Evolutionary conservation across 2,888 invertebrate genomes (phyloP).

Genomic region (Andrena marginata): DNA sequence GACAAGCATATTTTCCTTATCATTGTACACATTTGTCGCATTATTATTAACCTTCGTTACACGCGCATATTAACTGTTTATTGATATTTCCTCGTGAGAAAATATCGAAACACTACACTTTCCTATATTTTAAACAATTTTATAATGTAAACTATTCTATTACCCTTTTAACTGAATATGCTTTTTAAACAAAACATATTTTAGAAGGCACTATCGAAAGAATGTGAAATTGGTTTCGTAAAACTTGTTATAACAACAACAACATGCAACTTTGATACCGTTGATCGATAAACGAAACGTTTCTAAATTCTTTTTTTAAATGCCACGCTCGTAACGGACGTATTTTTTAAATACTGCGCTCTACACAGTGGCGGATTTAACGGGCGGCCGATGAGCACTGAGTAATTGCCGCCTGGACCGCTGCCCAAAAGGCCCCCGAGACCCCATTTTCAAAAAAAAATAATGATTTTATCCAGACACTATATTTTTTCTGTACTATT

Average conservation of each 20-base stretch:
- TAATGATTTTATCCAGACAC: no score
- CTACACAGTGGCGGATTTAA: neutral
- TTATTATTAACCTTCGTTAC: slow-evolving; percentile 18
- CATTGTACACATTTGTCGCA: neutral
- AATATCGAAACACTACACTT: neutral
- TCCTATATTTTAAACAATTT: slow-evolving; percentile 21
- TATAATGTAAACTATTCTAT: slow-evolving; percentile 10
- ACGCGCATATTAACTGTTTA: neutral
- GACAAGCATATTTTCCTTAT: slow-evolving; percentile 9
- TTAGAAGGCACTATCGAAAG: slow-evolving; percentile 18
- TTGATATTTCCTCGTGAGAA: slow-evolving; percentile 16
- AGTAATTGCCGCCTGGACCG: no score
- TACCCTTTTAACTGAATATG: slow-evolving; percentile 26
- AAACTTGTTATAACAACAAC: slow-evolving; percentile 11
- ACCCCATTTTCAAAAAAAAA: no score
- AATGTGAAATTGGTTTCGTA: neutral
- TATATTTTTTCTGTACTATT: no score
- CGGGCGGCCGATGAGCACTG: no score
- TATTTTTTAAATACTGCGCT: slow-evolving; percentile 29
- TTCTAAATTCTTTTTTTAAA: slow-evolving; percentile 20
- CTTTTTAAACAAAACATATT: slow-evolving; percentile 29
- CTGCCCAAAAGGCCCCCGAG: no score
- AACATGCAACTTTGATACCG: slow-evolving; percentile 32
- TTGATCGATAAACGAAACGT: slow-evolving; percentile 26
- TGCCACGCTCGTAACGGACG: slow-evolving; percentile 6